Conservation (phyloP, 2,888 invertebrate genomes). For the Drosophila fulvimacula region DNA sequence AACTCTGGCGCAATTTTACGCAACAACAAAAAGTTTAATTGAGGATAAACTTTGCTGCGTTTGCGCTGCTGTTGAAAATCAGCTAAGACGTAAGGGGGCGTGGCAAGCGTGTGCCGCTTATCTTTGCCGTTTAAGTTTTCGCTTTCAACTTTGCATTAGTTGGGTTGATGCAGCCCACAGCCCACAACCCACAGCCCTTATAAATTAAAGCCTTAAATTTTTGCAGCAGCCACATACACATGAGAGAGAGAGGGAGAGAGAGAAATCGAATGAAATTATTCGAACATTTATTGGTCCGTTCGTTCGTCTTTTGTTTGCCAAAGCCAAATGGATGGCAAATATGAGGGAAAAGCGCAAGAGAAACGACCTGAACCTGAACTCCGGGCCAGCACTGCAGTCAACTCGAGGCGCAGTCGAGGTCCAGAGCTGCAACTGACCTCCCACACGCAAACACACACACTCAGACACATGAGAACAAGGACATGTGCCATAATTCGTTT, state of each 20-base stretch:
- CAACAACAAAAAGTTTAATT: conserved; percentile 78
- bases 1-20: conserved; percentile 68
- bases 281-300: conserved; percentile 61
- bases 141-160: conserved; percentile 62
- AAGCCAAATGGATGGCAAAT: conserved; percentile 67
- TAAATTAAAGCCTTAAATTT: conserved; percentile 47
- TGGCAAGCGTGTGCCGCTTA: conserved; percentile 54
- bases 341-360: conserved; percentile 53
- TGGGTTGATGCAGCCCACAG: conserved; percentile 5
- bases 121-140: conserved; percentile 70
- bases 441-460: conserved; percentile 8
- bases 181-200: not conserved
- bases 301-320: conserved; percentile 54
- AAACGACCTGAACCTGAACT: conserved; percentile 50
- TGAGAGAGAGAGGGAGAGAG: not conserved
- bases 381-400: conserved; percentile 11
- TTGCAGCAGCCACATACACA: not conserved
- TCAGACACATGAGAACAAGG: not conserved
- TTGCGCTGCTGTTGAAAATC: conserved; percentile 75
- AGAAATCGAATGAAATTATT: conserved; percentile 42
- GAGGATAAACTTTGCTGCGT: conserved; percentile 77
- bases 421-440: conserved; percentile 8
- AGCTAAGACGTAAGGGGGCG: conserved; percentile 17
- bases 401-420: conserved; percentile 3
- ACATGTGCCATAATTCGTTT: conserved; percentile 49